Conservation (phyloP, 2,113 vertebrate genomes). For the Anseranas semipalmata region DNA sequence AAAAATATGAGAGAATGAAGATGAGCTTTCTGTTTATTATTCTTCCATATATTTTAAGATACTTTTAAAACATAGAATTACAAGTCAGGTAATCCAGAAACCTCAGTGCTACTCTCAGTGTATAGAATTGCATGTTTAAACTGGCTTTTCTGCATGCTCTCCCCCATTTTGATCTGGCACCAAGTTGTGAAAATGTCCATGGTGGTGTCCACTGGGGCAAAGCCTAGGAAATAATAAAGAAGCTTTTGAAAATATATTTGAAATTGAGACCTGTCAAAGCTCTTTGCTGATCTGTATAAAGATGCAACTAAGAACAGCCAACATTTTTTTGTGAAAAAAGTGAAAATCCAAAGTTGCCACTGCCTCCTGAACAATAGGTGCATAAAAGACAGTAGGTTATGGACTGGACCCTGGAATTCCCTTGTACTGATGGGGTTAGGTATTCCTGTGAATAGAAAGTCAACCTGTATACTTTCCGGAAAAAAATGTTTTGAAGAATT, state of each 20-base stretch:
- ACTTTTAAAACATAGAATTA: background rate
- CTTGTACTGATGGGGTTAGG: background rate
- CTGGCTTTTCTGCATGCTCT: background rate
- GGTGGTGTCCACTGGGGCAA: background rate
- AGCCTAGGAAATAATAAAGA: background rate
- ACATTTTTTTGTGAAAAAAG: background rate
- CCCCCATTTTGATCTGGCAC: background rate
- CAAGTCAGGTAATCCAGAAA: background rate
- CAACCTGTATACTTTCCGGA: background rate
- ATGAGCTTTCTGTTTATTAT: background rate
- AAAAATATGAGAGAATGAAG: background rate
- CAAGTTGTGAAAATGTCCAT: background rate
- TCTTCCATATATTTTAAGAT: background rate
- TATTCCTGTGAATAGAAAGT: background rate
- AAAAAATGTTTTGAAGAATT: background rate
- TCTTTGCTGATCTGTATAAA: background rate
- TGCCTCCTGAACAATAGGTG: background rate
- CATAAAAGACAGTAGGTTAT: background rate
- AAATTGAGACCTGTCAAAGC: background rate
- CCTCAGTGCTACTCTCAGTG: background rate
- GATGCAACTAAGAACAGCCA: background rate
- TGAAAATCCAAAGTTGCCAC: background rate
- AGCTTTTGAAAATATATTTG: background rate
- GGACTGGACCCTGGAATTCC: background rate
- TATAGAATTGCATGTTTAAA: background rate